Base-by-base conservation (phyloP, 2,888 invertebrate species). In the Leptinotarsa peninsularis region DNA sequence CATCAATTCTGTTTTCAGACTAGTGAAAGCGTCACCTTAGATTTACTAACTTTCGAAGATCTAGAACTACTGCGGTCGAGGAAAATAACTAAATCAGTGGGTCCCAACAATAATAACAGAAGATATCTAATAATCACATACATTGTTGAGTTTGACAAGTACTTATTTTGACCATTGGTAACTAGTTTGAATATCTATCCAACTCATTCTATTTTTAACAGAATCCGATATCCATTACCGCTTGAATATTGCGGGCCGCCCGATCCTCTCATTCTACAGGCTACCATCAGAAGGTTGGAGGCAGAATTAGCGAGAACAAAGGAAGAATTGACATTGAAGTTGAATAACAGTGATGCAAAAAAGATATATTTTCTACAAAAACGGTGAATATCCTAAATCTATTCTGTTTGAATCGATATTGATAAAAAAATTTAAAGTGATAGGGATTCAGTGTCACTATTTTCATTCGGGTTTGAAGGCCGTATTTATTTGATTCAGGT, bases 111-210 rank as follows among this genome's bases (percentile, higher is more conserved):
- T 21, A 88, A 84, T 77, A 89, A 89, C 81, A 85, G 89, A 74
- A 86, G 90, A 83, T 91, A 91, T 81, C 85, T 91, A 49, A 91
- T 91, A 79, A 84, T 91, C 49, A 90, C 90, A 2, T 91, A 91
- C 76, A 87, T 89, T 27, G 90, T 90, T 21, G 90, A 91, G 85
- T 91, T 91, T 83, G 91, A 91, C 83, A 88, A 89, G 89, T 90
- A 85, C 58, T 77, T 77, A 67, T 50, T 33, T 17, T 50, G 5
- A 43, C 43, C 43, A 67, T 33, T 17, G 23, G 15, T 52, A 27
- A n/a, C 54, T 14, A 49, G 10, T 49, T 67, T 3, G n/a, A 33
- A 49, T 58, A 33, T n/a, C 18, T 15, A 56, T n/a, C 18, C 5
- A 49, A n/a, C 10, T 23, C 43, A 50, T 71, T 27, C n/a, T 56